Conservation (phyloP, 1,140 invertebrate species). For the Caerostris extrusa region DNA sequence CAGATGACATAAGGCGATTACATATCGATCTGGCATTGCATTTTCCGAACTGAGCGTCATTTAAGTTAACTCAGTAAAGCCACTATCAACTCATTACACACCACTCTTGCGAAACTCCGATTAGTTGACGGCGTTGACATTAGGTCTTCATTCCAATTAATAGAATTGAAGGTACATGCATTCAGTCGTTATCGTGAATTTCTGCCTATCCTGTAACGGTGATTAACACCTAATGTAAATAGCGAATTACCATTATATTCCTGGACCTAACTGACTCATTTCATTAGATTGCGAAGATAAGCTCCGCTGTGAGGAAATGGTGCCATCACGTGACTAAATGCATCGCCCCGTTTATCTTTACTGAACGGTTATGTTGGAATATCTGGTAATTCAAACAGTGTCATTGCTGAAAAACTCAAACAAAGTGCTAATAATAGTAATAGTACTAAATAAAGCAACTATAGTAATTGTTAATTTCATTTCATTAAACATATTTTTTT, state of each 20-base stretch:
- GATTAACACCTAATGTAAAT: slow-evolving; percentile 28
- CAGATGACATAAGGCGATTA: no score
- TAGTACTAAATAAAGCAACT: no score
- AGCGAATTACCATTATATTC: slow-evolving; percentile 28
- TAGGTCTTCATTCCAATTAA: slow-evolving; percentile 39
- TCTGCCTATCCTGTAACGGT: slow-evolving; percentile 22
- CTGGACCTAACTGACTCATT: slow-evolving; percentile 23
- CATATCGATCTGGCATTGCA: no score
- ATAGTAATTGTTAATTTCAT: no score
- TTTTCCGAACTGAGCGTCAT: neutral
- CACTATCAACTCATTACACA: neutral
- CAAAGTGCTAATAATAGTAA: no score
- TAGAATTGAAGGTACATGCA: slow-evolving; percentile 28
- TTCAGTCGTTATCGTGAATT: slow-evolving; percentile 7
- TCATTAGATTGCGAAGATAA: slow-evolving; percentile 7
- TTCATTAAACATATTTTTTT: no score
- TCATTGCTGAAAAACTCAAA: no score
- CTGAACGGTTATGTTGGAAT: neutral
- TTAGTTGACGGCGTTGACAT: slow-evolving; percentile 8
- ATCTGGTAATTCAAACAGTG: neutral
- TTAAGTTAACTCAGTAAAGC: neutral
- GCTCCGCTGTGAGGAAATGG: slow-evolving; percentile 15
- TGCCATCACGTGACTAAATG: slow-evolving; percentile 12
- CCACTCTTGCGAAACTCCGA: neutral
- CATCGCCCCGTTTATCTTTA: neutral